Base-by-base conservation (phyloP, 2,888 invertebrate genomes). In the Hylaea fasciaria region DNA sequence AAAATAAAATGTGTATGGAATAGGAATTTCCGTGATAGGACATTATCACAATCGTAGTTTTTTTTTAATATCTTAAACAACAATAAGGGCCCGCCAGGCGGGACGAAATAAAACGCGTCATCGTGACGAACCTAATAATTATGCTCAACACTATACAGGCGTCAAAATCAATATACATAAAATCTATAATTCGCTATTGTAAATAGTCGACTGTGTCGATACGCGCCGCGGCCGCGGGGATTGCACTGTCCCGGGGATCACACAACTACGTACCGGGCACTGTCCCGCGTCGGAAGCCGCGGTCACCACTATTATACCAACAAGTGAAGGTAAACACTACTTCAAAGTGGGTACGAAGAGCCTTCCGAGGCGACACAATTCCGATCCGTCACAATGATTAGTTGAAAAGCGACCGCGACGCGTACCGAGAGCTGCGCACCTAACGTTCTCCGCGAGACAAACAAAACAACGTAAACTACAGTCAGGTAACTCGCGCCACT, bases 11-110 rank as follows among this genome's bases (percentile, higher is more conserved):
- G 85, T 87, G 84, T 78, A 86, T 89, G 88, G 87, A 88, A 87
- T 87, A 89, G 89, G 89, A 89, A 86, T 88, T 82, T 85, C 85
- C 85, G 89, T 87, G 88, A 88, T 81, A 85, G 86, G 77, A 86
- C 73, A 82, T 90, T n/a, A 90, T 89, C 90, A 90, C 90, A 89
- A 86, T 86, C 76, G 80, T 83, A 81, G 75, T 73, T 78, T 77
- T 77, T 76, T 22, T 22, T n/a, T n/a, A n/a, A 75, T 74, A 79
- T 72, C 80, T 81, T 80, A 81, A 78, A 73, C 82, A 76, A 80
- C 78, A 77, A 80, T 74, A 35, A 72, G 68, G 22, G 71, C 70
- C 81, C 80, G 86, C 83, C 81, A 76, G 62, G 83, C 86, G 82
- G 84, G 22, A 68, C 72, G 66, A 77, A 77, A 75, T 72, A 73